Percentiles rank a stretch among this genome's conserved stretches.
These are phyloP conservation scores for Caretta caretta DNA, from an alignment of 2,113 vertebrate genomes.

Conservation along the genomic window DNA sequence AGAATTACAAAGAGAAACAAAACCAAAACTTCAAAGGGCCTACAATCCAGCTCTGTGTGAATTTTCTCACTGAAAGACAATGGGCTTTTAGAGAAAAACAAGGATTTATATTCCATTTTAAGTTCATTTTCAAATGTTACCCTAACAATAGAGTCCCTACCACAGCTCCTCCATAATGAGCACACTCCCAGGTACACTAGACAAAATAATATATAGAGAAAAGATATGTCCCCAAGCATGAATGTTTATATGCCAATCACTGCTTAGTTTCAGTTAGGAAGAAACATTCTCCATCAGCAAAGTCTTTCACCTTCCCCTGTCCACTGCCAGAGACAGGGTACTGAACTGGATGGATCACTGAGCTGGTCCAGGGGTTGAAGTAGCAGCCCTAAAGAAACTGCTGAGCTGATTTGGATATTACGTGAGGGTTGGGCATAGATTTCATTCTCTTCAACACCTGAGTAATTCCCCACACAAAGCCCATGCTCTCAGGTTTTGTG, in stretches of 20 bases:
- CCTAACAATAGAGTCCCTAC: not conserved
- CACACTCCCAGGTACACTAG: not conserved
- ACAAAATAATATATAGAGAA: not conserved
- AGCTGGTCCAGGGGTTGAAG: not conserved
- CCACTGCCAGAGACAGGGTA: not conserved
- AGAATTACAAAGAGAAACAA: not conserved
- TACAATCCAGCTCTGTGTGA: not conserved
- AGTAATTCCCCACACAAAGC: not conserved
- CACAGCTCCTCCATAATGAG: not conserved
- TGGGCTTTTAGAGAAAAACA: not conserved
- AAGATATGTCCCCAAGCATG: not conserved
- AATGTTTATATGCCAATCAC: not conserved
- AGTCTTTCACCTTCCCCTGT: not conserved
- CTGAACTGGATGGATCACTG: not conserved
- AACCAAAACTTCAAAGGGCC: not conserved
- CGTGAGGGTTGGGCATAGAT: not conserved
- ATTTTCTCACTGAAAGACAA: not conserved
- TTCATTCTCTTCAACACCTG: not conserved
- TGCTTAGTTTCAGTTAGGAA: not conserved
- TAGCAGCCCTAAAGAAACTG: constrained; percentile 29
- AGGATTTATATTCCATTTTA: not conserved
- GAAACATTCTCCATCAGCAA: not conserved
- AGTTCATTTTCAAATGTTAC: not conserved
- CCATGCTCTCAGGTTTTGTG: not conserved
- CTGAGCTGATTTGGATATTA: not conserved